Evolutionary conservation across 30 jellyfish, hydroid and myxozoan species (phyloP), one percentile per base, ranked within the genome.

Genomic region (Cassiopea andromeda): DNA sequence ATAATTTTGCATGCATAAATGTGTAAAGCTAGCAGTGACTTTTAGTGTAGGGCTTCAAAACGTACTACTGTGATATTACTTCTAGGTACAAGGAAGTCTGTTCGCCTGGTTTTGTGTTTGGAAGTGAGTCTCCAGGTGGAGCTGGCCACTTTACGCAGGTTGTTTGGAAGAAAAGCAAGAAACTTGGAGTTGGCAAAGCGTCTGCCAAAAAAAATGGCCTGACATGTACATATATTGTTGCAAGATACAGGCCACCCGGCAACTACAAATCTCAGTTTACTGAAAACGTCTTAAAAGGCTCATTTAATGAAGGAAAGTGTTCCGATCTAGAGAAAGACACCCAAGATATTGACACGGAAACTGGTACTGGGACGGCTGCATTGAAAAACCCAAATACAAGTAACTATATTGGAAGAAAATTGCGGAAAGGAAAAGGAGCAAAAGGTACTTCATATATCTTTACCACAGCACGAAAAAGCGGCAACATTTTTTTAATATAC

Each of bases 31-130:
- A 3, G 64, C 7, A 54, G 64, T 54, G 12, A 10, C 12, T 0
- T 54, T 0, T 54, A 6, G 64, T 54, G 64, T 6, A 6, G 7
- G 64, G 12, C 12, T 6, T 54, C 64, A 54, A 54, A 3, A 54
- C 7, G 12, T 3, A 54, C 10, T 10, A 54, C 64, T 0, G 12
- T 54, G 12, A 10, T 10, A 6, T 54, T 54, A 54, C 64, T 67
- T 16, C 38, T 82, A 95, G 99, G 99, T 95, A 95, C 81, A 88
- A 87, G 46, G 99, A 95, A 78, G 92, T 95, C 19, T 95, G 99
- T 73, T 87, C 88, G 0, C 97, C 97, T 13, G 97, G 97, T 16
- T 92, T 75, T 71, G 83, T 7, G 44, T 92, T 92, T 80, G 92
- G 92, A 1, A 73, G 84, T 80, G 91, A 92, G 77, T 49, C 16